Conservation (phyloP, 2,113 vertebrate species). For the Sinocyclocheilus anophthalmus region DNA sequence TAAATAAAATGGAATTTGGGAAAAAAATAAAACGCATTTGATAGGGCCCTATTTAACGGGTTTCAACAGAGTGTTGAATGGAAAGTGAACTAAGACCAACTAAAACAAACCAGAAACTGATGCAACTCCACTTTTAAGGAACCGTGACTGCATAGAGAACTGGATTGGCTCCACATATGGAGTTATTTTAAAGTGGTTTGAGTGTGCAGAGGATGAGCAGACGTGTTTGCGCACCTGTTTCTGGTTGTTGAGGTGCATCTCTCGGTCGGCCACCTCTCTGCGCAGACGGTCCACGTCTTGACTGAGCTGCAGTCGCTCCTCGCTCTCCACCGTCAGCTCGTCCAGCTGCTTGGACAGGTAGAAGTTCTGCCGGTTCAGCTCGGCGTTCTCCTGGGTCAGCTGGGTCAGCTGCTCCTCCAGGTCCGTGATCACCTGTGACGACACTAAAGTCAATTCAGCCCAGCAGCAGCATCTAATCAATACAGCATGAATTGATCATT, state of each 20-base stretch:
- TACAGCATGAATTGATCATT: not conserved
- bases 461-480: too few species aligned
- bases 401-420: slow-evolving; percentile 97
- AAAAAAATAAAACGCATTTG: too few species aligned
- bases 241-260: slow-evolving; percentile 99
- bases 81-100: not conserved
- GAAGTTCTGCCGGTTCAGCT: slow-evolving; percentile 98
- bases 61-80: too few species aligned
- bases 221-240: slow-evolving; percentile 81
- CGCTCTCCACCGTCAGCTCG: slow-evolving; percentile 88
- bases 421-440: slow-evolving; percentile 58
- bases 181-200: not conserved
- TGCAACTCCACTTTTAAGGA: not conserved
- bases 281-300: slow-evolving; percentile 95
- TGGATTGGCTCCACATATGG: not conserved
- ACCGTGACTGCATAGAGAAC: not conserved
- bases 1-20: too few species aligned
- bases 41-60: too few species aligned
- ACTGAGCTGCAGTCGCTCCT: slow-evolving; percentile 88
- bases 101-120: not conserved
- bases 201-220: not conserved
- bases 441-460: not conserved
- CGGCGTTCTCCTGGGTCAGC: slow-evolving; percentile 95
- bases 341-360: slow-evolving; percentile 97
- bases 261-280: slow-evolving; percentile 92